A percentile compares a stretch with the other conserved stretches of the same genome.
phyloP scores from a whole-genome alignment of 2,113 vertebrate species.

The Cryptotis parvus region DNA sequence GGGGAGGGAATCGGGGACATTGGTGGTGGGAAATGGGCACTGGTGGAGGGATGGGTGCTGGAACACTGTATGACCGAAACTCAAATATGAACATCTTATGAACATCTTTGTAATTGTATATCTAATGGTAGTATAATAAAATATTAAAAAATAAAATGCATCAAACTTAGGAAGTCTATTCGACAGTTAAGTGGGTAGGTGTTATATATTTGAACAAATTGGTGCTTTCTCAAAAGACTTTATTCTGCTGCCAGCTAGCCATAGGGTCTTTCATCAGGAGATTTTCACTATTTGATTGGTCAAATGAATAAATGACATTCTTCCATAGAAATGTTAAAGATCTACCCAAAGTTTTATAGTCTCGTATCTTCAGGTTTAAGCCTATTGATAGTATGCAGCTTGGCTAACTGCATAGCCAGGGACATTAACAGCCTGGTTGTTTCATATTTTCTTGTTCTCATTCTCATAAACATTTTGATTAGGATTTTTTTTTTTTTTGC shows the following conservation, averaged over 20 bases:
- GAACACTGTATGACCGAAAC: too few relatives aligned
- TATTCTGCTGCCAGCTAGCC: neutral
- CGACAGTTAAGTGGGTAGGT: neutral
- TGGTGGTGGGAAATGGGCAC: too few relatives aligned
- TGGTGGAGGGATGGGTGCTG: too few relatives aligned
- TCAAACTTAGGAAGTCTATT: neutral
- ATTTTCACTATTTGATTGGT: slow-evolving; percentile 21
- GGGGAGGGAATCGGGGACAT: too few relatives aligned
- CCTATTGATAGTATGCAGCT: neutral
- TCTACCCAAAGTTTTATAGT: slow-evolving; percentile 24
- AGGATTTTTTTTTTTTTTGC: too few relatives aligned
- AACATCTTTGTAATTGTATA: too few relatives aligned
- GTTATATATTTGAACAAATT: neutral
- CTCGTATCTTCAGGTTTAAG: slow-evolving; percentile 21
- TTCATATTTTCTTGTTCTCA: slow-evolving; percentile 26
- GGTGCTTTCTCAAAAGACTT: slow-evolving; percentile 13
- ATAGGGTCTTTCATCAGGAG: neutral
- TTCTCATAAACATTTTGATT: slow-evolving; percentile 38
- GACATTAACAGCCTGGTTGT: slow-evolving; percentile 15
- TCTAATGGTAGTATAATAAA: too few relatives aligned
- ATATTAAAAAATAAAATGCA: too few relatives aligned
- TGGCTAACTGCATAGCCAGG: neutral
- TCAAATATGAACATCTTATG: too few relatives aligned
- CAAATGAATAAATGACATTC: slow-evolving; percentile 38
- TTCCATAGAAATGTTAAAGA: slow-evolving; percentile 38